Conservation (phyloP, 2,888 invertebrate genomes). For the Nematopogon swammerdamellus region DNA sequence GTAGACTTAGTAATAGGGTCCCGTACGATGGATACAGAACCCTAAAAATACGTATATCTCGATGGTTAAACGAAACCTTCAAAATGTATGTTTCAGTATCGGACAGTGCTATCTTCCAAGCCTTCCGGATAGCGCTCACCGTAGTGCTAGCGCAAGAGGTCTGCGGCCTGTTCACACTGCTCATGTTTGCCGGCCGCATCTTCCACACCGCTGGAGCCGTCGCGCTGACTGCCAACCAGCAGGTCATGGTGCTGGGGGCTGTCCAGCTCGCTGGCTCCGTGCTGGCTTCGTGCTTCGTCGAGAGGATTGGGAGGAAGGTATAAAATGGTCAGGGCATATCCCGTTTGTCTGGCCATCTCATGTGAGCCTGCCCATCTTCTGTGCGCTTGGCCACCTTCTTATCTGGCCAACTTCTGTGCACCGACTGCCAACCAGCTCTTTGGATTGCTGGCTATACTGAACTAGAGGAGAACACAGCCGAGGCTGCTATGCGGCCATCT, state of each 20-base stretch:
- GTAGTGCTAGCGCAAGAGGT: constrained; percentile 47
- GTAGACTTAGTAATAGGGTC: no score
- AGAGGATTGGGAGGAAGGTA: constrained; percentile 7
- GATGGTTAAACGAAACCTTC: no score
- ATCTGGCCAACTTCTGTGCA: no score
- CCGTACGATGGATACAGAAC: no score
- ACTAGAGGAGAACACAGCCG: no score
- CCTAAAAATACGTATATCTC: no score
- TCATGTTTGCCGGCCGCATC: constrained; percentile 41
- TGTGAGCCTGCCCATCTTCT: no score
- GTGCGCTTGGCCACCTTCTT: no score
- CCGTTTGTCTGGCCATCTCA: no score
- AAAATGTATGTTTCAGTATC: constrained; percentile 23
- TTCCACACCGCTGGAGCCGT: constrained; percentile 24
- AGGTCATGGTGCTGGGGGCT: constrained; percentile 12
- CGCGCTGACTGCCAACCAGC: constrained; percentile 39
- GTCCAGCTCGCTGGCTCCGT: constrained; percentile 6
- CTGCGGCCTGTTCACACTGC: constrained; percentile 43
- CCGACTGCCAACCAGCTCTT: constrained; percentile 38
- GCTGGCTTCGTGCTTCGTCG: constrained; percentile 5
- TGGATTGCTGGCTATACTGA: no score
- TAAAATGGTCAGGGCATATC: no score
- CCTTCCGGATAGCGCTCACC: constrained; percentile 40
- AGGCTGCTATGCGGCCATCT: no score
- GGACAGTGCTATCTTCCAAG: constrained; percentile 38